Evolutionary conservation across 2,797 vertebrate species (phyloP).

Genomic region (Anniella stebbinsi): DNA sequence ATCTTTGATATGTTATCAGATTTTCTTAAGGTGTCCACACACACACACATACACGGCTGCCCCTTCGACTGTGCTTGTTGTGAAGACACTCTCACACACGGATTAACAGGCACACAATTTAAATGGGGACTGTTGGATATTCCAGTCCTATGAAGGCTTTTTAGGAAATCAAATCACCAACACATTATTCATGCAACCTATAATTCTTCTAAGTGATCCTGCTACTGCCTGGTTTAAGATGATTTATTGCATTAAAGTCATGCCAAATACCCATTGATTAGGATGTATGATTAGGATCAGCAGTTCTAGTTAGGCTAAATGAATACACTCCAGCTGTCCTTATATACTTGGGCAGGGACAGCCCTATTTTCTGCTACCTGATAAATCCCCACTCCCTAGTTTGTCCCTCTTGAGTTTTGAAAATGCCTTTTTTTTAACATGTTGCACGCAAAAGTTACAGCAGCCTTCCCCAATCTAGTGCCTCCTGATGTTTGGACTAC

Average conservation of each 20-base stretch:
- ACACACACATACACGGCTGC: too few relatives aligned
- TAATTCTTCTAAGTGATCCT: slow-evolving; percentile 17
- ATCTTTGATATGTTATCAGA: not conserved
- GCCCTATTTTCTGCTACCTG: not conserved
- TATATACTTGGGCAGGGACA: not conserved
- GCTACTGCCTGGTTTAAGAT: slow-evolving; percentile 17
- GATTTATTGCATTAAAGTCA: slow-evolving; percentile 23
- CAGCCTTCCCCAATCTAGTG: too few relatives aligned
- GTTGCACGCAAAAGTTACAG: too few relatives aligned
- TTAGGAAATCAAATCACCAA: slow-evolving; percentile 30
- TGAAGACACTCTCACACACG: not conserved
- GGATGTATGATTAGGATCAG: slow-evolving; percentile 27
- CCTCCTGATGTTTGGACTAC: too few relatives aligned
- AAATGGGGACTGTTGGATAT: not conserved
- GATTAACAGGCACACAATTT: not conserved
- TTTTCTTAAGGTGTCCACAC: not conserved
- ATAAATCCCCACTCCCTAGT: not conserved
- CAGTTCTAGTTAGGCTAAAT: slow-evolving; percentile 18
- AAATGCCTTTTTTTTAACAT: not conserved
- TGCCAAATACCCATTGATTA: slow-evolving; percentile 34
- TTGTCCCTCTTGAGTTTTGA: not conserved
- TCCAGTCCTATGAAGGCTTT: not conserved
- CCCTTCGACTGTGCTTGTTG: not conserved
- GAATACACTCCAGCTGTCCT: not conserved
- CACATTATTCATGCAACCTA: slow-evolving; percentile 9